Evolutionary conservation across 2,113 vertebrate species (phyloP), one percentile per base, ranked within the genome.

Genomic region (Monarcha castaneiventris): DNA sequence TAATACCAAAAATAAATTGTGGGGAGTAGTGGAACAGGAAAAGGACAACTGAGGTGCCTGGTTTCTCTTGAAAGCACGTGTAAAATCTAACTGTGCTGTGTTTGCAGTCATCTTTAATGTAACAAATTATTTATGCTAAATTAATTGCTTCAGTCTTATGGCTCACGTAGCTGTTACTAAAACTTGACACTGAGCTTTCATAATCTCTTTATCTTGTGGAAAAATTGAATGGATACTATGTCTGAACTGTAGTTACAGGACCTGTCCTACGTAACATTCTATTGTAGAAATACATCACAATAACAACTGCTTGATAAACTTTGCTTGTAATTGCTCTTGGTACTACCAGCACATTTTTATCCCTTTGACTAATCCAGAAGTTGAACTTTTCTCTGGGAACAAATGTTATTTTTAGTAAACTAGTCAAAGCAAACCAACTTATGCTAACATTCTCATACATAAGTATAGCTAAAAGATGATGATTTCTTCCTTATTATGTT

Each of bases 381-480:
- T 75, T 71, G 43, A 95, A 88, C 63, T 71, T 84, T 87, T 85
- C 71, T 73, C 62, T 32, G 75, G 49, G 49, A 76, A 84, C 81
- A 79, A 78, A 41, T 16, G 46, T 55, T 94, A 91, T 89, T 94
- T 92, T 95, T 96, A 88, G 78, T 85, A 63, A 95, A 76, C 4
- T 13, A 93, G 67, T 74, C 72, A 80, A 93, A 93, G 64, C 75
- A 90, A 92, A 84, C 59, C 75, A 81, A 55, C 19, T 85, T 76
- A 69, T n/a, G 54, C 54, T 91, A 89, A 86, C 76, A 85, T 93
- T 95, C 93, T 89, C 87, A 91, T 83, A 94, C 78, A 93, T 61
- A 88, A 76, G 72, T 93, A 90, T 52, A 81, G 79, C 71, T 94
- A 72, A 77, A 95, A 90, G 68, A 88, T 81, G 79, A 88, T 2